Evolutionary conservation across 1,140 invertebrate species (phyloP), one percentile per base, ranked within the genome.

Genomic region (Eueides isabella): DNA sequence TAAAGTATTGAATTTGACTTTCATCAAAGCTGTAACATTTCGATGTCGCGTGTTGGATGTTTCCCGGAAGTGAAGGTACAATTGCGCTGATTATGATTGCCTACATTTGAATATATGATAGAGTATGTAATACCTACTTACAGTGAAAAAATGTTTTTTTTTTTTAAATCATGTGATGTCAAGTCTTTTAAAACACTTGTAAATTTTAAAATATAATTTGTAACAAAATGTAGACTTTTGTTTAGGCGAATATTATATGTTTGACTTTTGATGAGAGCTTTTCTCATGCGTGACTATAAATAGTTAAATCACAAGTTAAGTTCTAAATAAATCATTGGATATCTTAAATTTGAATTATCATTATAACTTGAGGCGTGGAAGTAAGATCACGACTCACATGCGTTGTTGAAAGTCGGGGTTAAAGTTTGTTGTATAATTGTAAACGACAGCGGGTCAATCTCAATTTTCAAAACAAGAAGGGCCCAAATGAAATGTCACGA

Each of bases 11-110:
- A 66, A 71, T 71, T 35, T 69, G 68, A 61, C 61, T 71, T 71
- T 64, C 55, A 72, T 72, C 70, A 66, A 55, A 72, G 63, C 63
- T 33, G 38, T 72, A 62, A 64, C 63, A 66, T 26, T 72, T 65
- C 62, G 48, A 69, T 61, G 48, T 19, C 48, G 67, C 67, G 48
- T 29, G 23, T 23, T 28, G 33, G 23, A 44, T n/a, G 38, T 23
- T 16, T 19, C 38, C 31, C 67, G 67, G 67, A 69, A 61, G 67
- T 2, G 67, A 69, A 11, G 12, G 67, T 69, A 61, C 67, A 61
- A 35, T 69, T 44, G 30, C 16, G 16, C 67, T 69, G 67, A 69
- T 69, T 69, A 61, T 69, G 67, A 69, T 69, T 69, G 67, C 30
- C 29, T 61, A 67, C 41, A 61, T 61, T 61, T 55, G 23, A 69